These are phyloP conservation scores for Sycophila sp. DNA, from an alignment of 1,140 invertebrate species.

Conservation along the genomic window DNA sequence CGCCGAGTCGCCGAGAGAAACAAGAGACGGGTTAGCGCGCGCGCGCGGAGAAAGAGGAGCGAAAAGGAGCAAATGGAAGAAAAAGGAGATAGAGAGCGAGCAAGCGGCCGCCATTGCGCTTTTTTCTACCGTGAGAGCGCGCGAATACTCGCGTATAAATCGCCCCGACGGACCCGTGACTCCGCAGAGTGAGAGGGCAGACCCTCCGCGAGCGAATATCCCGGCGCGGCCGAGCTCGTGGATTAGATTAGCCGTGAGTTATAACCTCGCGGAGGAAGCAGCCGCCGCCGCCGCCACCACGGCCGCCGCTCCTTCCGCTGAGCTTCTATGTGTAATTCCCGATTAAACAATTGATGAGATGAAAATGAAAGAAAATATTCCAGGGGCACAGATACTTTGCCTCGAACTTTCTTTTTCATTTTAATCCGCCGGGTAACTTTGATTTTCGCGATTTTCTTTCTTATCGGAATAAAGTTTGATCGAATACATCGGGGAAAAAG, in stretches of 20 bases:
- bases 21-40: constrained; percentile 5
- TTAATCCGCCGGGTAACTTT: too few relatives aligned
- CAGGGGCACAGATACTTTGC: too few relatives aligned
- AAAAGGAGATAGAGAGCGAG: background rate
- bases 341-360: constrained; percentile 32
- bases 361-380: constrained; percentile 1
- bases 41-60: background rate
- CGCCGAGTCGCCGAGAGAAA: constrained; percentile 13
- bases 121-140: constrained; percentile 19
- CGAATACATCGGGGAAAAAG: too few relatives aligned
- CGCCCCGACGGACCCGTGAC: background rate
- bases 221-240: constrained; percentile 19
- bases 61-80: background rate
- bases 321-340: background rate
- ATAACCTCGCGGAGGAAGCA: constrained; percentile 25
- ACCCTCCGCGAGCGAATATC: constrained; percentile 9
- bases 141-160: constrained; percentile 27
- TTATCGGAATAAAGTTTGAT: too few relatives aligned
- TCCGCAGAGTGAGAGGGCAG: background rate
- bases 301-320: background rate
- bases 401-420: too few relatives aligned
- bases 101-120: constrained; percentile 25
- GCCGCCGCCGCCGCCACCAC: too few relatives aligned
- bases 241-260: constrained; percentile 40
- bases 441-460: too few relatives aligned